These are phyloP conservation scores for Apodemia zela DNA, from an alignment of 2,888 invertebrate species.

Conservation along the genomic window DNA sequence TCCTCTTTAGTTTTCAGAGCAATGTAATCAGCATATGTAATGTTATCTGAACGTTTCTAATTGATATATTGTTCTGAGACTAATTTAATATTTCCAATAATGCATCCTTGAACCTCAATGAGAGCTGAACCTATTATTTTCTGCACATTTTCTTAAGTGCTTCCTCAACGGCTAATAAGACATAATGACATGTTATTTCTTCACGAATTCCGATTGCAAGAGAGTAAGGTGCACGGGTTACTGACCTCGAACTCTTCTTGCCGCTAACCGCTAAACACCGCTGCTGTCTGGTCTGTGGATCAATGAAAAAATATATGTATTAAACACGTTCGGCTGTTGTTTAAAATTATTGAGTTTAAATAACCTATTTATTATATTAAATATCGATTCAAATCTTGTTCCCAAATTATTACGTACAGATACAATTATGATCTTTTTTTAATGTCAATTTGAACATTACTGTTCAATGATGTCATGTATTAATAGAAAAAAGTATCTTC, in stretches of 20 bases:
- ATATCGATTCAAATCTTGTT: not conserved
- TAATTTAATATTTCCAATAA: conserved; percentile 59
- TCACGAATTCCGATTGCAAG: conserved; percentile 69
- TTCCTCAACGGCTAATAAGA: conserved; percentile 73
- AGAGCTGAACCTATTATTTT: conserved; percentile 63
- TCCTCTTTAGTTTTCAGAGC: conserved; percentile 19
- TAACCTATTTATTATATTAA: not conserved
- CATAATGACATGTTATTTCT: conserved; percentile 74
- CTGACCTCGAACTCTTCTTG: conserved; percentile 66
- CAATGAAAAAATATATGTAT: conserved; percentile 45
- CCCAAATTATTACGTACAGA: not conserved
- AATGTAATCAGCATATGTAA: conserved; percentile 14
- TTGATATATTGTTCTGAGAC: conserved; percentile 36
- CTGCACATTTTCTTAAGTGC: conserved; percentile 70
- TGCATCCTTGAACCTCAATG: conserved; percentile 55
- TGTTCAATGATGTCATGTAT: not conserved
- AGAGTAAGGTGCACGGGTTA: conserved; percentile 62
- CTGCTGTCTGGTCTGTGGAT: conserved; percentile 59
- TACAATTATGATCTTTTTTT: not conserved
- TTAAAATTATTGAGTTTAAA: not conserved
- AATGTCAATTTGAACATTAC: not conserved
- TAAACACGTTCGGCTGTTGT: not conserved
- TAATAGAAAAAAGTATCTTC: too few relatives aligned
- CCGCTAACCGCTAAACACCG: conserved; percentile 52
- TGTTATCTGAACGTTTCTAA: conserved; percentile 3